Base-by-base conservation (phyloP, 1,140 invertebrate genomes). In the Leptinotarsa lineolata region DNA sequence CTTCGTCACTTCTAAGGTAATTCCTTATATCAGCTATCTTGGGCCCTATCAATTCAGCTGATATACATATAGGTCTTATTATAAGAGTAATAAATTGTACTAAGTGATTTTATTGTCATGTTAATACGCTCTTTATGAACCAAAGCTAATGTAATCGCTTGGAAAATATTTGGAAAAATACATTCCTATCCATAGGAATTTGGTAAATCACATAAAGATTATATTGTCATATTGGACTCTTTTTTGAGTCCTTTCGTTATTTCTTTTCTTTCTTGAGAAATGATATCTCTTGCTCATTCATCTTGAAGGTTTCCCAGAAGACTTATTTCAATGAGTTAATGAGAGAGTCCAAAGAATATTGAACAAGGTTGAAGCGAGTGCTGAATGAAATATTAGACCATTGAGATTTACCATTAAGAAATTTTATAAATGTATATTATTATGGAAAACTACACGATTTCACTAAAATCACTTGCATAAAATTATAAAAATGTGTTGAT, bases 11-110 rank as follows among this genome's bases (percentile, higher is more conserved):
- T 39, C 13, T 54, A 2, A 54, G 48, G 48, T 18, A 13, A 16
- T 54, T 54, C 20, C 21, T 71, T 63, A 71, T 45, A 61, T 44
- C 24, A 71, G 69, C 69, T 59, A 70, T n/a, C 18, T 70, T 63
- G 69, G 69, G 69, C 69, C 69, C 69, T 70, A 59, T 70, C 69
- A 70, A 70, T 63, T 70, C 61, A 39, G 69, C 69, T 70, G 24
- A 61, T 61, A 63, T 63, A 70, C n/a, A 69, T 54, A 58, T 24
- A 8, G 60, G 30, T 64, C 22, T 24, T 64, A 64, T 54, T 16
- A 16, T 54, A 54, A n/a, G 5, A 16, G 63, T 64, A 5, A 22
- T 64, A 12, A 64, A 64, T 24, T 64, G 63, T 24, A 64, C 21
- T 64, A 64, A 20, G 63, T 24, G 22, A 16, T 64, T 64, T 64